Evolutionary conservation across 2,888 invertebrate genomes (phyloP), one percentile per base, ranked within the genome.

Genomic region (Papilio protenor): DNA sequence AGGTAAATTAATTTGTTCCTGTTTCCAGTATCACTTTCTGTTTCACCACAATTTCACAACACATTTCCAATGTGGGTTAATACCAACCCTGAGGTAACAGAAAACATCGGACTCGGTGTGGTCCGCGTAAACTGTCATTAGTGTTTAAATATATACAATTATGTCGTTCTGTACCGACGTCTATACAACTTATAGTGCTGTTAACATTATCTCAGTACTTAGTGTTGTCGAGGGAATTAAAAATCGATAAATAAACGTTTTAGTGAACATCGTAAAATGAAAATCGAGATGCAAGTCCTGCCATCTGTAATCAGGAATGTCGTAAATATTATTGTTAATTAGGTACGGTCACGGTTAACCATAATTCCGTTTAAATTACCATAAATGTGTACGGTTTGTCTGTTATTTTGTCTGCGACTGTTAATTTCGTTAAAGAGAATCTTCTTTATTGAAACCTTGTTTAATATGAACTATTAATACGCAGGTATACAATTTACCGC

Each of bases 211-310:
- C 73, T 55, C 61, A n/a, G 23, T 73, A 75, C 59, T 75, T 71
- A 52, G 71, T 61, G 52, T 70, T 71, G 49, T 57, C 71, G 75
- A 77, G 71, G 33, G 57, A 75, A 74, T 75, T 52, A 77, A 77
- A 77, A 77, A 75, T 75, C 75, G 33, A 52, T 77, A 77, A 64
- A 66, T 47, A 69, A 61, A 75, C 77, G 52, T 52, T 75, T 77
- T 61, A 77, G 70, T 75, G 77, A 18, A 40, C 59, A 52, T 45
- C 77, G 55, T 71, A 66, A 69, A 70, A 77, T 61, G 47, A 57
- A 61, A 49, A 49, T 14, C 72, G 57, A 77, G 21, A 59, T 23
- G 23, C 72, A 8, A 71, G 45, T 33, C 55, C 40, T 61, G 70
- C 49, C 77, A 33, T 77, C 70, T 78, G 75, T 40, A 64, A 75